A percentile compares a stretch with the other conserved stretches of the same genome.
These are phyloP conservation scores for Procambarus virginalis DNA, from an alignment of 1,140 invertebrate genomes.

Conservation along the genomic window DNA sequence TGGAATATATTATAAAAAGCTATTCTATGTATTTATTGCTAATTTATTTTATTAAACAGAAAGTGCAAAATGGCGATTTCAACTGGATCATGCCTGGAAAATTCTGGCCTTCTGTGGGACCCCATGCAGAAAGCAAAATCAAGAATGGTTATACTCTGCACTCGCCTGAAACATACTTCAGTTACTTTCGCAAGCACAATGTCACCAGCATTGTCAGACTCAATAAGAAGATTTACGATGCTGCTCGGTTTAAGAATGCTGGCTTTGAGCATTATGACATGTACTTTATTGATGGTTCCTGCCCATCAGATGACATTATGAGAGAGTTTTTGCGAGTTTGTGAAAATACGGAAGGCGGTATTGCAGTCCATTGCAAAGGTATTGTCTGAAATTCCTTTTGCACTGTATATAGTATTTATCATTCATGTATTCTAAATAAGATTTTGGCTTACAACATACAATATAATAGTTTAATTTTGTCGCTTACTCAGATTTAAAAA, in stretches of 20 bases:
- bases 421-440: too few relatives aligned
- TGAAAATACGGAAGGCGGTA: conserved; percentile 90
- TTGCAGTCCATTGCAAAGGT: conserved; percentile 99
- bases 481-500: too few relatives aligned
- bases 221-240: conserved; percentile 97
- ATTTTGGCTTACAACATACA: too few relatives aligned
- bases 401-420: too few relatives aligned
- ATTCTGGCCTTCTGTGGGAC: conserved; percentile 98
- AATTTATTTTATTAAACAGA: conserved; percentile 77
- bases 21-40: background rate
- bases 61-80: conserved; percentile 98
- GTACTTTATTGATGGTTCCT: conserved; percentile 97
- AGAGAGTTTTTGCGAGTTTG: conserved; percentile 91
- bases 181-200: conserved; percentile 93
- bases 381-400: conserved; percentile 36
- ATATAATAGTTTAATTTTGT: too few relatives aligned
- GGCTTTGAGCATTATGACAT: conserved; percentile 97
- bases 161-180: conserved; percentile 96
- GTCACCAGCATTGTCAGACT: conserved; percentile 94
- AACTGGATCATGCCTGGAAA: conserved; percentile 99
- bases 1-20: too few relatives aligned
- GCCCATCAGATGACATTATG: conserved; percentile 93
- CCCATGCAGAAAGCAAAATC: conserved; percentile 91
- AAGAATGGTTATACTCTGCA: conserved; percentile 95
- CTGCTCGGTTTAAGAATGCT: conserved; percentile 86